phyloP scores from a whole-genome alignment of 2,797 vertebrate genomes.

The Pipistrellus kuhlii region DNA sequence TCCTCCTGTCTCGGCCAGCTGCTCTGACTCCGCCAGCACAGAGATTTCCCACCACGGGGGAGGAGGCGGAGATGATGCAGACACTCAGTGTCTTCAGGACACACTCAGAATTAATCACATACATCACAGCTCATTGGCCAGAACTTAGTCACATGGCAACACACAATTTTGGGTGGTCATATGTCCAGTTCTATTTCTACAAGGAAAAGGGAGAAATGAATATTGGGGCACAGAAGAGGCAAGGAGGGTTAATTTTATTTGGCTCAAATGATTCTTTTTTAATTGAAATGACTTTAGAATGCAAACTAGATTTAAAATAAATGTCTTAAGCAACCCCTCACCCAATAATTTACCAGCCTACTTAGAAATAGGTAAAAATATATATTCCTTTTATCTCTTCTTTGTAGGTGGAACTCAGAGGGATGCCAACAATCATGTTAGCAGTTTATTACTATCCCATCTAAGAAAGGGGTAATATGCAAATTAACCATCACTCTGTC shows the following conservation, averaged over 20 bases:
- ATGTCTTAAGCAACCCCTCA: background rate
- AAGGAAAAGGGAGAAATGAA: background rate
- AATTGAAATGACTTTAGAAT: slow-evolving; percentile 41
- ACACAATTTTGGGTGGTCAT: background rate
- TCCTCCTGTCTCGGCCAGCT: background rate
- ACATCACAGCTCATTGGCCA: background rate
- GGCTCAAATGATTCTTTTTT: background rate
- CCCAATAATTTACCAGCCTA: background rate
- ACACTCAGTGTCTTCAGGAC: background rate
- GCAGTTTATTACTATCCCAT: slow-evolving; percentile 10
- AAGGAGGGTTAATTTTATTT: slow-evolving; percentile 6
- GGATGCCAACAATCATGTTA: background rate
- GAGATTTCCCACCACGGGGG: background rate
- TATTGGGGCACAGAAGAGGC: background rate
- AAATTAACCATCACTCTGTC: too few relatives aligned
- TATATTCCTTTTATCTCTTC: background rate
- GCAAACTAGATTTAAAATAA: slow-evolving; percentile 23
- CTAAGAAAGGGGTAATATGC: too few relatives aligned
- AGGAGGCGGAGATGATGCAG: background rate
- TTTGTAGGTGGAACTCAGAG: slow-evolving; percentile 22
- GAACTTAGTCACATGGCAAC: background rate
- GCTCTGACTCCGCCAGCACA: background rate
- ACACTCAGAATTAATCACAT: background rate
- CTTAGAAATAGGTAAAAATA: background rate
- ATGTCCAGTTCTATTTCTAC: background rate